A percentile compares a stretch with the other conserved stretches of the same genome.
These are phyloP conservation scores for Bovichtus diacanthus DNA, from an alignment of 2,797 vertebrate species.

Conservation along the genomic window DNA sequence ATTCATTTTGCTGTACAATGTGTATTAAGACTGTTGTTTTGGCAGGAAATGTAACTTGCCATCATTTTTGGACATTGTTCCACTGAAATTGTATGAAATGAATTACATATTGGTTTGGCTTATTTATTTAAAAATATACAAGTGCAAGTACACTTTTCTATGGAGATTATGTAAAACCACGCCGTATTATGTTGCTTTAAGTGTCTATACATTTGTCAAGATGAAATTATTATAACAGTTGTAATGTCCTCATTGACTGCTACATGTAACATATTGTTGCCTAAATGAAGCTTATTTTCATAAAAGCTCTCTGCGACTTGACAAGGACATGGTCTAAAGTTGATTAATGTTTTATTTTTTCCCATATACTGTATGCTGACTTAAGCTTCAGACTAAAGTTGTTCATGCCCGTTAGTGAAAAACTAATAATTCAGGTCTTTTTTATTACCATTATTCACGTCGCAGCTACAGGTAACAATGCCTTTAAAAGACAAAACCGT, in stretches of 20 bases:
- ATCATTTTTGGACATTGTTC: slow-evolving; percentile 57
- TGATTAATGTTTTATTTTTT: slow-evolving; percentile 3
- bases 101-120: no score
- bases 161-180: background rate
- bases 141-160: background rate
- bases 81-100: slow-evolving; percentile 67
- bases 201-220: background rate
- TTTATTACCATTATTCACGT: no score
- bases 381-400: slow-evolving; percentile 10
- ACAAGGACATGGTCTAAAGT: slow-evolving; percentile 3
- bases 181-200: background rate
- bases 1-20: slow-evolving; percentile 40
- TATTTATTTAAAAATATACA: slow-evolving; percentile 28
- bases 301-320: slow-evolving; percentile 5
- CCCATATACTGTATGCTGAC: no score
- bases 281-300: slow-evolving; percentile 21
- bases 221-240: background rate
- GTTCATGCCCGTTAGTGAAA: no score
- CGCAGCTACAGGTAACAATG: slow-evolving; percentile 29
- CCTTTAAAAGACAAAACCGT: slow-evolving; percentile 24
- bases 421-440: no score
- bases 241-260: background rate
- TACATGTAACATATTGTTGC: background rate
- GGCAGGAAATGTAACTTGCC: slow-evolving; percentile 25
- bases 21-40: slow-evolving; percentile 46